These are phyloP conservation scores for Pteropus rufus DNA, from an alignment of 2,797 vertebrate genomes.

Conservation along the genomic window DNA sequence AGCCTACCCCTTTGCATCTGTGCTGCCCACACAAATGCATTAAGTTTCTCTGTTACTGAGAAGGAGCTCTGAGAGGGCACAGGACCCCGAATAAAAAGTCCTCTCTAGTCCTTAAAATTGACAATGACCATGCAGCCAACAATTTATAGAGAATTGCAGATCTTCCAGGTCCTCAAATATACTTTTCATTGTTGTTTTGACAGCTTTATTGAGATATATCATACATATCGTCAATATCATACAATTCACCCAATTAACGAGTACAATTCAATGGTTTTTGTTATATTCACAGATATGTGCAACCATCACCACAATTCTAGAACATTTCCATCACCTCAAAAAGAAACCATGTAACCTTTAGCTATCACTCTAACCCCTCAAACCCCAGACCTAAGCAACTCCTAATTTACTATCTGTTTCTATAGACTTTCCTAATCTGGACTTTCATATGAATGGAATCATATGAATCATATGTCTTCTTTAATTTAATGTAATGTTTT, in stretches of 20 bases:
- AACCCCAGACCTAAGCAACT: not conserved
- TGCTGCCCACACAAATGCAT: not conserved
- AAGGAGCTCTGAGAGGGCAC: not conserved
- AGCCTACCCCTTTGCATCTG: not conserved
- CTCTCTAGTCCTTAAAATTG: conserved; percentile 16
- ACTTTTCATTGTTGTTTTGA: not conserved
- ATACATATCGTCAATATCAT: not conserved
- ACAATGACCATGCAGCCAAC: not conserved
- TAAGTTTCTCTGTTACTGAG: not conserved
- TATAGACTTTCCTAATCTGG: not conserved
- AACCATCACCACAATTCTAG: not conserved
- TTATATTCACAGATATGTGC: not conserved
- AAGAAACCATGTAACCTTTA: not conserved
- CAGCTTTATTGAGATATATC: not conserved
- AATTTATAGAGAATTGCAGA: not conserved
- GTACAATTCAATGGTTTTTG: not conserved
- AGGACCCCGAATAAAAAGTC: not conserved
- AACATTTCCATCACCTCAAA: not conserved
- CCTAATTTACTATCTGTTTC: not conserved
- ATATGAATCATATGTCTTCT: not conserved
- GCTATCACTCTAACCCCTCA: not conserved
- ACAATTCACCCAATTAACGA: not conserved
- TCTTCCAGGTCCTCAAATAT: not conserved
- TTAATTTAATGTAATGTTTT: conserved; percentile 23
- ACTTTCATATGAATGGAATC: not conserved